Percentiles rank a stretch among this genome's conserved stretches.
These are phyloP conservation scores for Thomomys bottae DNA, from an alignment of 2,113 vertebrate species.

Conservation along the genomic window DNA sequence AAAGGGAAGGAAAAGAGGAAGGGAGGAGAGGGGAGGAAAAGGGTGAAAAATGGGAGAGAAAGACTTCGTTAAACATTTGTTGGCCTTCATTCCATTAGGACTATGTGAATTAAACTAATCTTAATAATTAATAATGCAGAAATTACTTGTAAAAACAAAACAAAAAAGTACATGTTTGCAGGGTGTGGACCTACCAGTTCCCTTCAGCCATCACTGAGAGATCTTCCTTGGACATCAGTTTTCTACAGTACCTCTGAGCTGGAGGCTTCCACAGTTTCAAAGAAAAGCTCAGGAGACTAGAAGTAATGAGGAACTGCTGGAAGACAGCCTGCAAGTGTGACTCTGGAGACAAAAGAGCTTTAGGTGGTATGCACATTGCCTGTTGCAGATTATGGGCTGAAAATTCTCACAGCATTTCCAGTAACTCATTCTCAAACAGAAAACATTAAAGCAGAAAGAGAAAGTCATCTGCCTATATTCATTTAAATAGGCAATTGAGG, in stretches of 20 bases:
- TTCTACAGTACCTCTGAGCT: background rate
- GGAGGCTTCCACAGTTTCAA: background rate
- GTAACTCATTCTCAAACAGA: background rate
- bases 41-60: too few species aligned
- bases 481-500: background rate
- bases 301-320: background rate
- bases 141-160: too few species aligned
- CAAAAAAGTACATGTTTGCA: too few species aligned
- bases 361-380: background rate
- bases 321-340: background rate
- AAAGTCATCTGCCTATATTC: background rate
- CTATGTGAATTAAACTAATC: too few species aligned
- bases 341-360: background rate
- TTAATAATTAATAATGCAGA: too few species aligned
- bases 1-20: too few species aligned
- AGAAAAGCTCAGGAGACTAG: background rate
- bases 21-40: too few species aligned
- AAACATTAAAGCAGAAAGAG: background rate
- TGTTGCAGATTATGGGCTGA: background rate
- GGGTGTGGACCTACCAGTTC: background rate
- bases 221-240: background rate
- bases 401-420: background rate
- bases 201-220: background rate
- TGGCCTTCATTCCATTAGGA: too few species aligned
- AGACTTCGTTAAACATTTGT: too few species aligned